Percentiles rank a stretch among this genome's conserved stretches.
These are phyloP conservation scores for Polylopha cassiicola DNA, from an alignment of 2,888 invertebrate genomes.

Conservation along the genomic window DNA sequence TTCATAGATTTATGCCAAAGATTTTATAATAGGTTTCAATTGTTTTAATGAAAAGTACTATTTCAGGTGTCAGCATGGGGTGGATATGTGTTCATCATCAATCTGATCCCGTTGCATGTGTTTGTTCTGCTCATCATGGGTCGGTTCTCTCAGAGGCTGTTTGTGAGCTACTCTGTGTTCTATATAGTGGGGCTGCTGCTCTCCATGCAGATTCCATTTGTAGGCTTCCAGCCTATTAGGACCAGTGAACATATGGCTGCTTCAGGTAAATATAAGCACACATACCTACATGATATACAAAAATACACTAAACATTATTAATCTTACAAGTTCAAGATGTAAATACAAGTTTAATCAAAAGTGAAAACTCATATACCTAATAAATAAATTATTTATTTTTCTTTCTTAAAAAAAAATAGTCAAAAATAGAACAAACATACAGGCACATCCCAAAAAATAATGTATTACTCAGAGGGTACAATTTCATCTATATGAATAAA, in stretches of 20 bases:
- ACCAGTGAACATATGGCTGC: constrained; percentile 99
- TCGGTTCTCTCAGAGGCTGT: constrained; percentile 92
- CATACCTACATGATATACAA: not conserved
- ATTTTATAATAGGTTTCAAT: not conserved
- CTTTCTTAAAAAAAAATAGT: no score
- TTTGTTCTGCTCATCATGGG: constrained; percentile 97
- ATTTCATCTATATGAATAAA: no score
- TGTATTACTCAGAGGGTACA: no score
- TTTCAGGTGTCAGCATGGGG: constrained; percentile 98
- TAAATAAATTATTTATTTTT: no score
- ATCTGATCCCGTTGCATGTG: constrained; percentile 98
- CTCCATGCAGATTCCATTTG: constrained; percentile 98
- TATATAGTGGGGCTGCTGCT: constrained; percentile 96
- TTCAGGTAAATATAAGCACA: constrained; percentile 77
- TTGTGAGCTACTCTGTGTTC: constrained; percentile 97
- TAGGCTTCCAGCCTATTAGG: constrained; percentile 98
- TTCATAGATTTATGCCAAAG: no score
- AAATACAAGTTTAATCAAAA: no score
- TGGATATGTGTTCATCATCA: constrained; percentile 99
- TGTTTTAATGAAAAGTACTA: constrained; percentile 1
- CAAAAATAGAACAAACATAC: no score
- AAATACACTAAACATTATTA: not conserved
- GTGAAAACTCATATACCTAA: no score
- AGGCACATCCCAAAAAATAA: no score
- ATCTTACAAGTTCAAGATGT: not conserved